A percentile compares a stretch with the other conserved stretches of the same genome.
Evolutionary conservation across 2,888 invertebrate genomes (phyloP).

Genomic region (Diplazon laetatorius): DNA sequence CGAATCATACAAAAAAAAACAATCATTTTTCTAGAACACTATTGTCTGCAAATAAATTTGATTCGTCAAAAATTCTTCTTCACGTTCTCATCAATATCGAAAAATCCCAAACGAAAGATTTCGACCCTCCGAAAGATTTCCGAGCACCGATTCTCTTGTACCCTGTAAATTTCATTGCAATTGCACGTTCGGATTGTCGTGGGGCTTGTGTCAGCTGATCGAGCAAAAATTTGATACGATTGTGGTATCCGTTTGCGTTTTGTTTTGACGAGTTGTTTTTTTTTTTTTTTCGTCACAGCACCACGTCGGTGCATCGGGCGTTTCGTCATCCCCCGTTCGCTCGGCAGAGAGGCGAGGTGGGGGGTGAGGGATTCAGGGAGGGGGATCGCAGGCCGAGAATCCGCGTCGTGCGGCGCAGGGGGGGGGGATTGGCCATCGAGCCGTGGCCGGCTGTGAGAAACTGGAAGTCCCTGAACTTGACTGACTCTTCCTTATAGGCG

Average conservation of each 20-base stretch:
- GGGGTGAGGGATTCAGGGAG: too few species aligned
- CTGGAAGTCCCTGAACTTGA: constrained; percentile 79
- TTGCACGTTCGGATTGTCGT: neutral
- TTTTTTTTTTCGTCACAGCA: too few species aligned
- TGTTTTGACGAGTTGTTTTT: too few species aligned
- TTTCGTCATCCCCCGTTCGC: constrained; percentile 33
- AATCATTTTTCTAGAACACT: too few species aligned
- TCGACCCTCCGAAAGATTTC: too few species aligned
- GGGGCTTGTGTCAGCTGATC: constrained; percentile 32
- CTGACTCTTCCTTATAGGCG: constrained; percentile 77
- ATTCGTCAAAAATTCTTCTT: neutral
- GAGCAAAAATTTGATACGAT: constrained; percentile 19
- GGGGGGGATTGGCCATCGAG: constrained; percentile 24
- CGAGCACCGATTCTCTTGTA: too few species aligned
- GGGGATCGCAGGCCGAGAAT: too few species aligned
- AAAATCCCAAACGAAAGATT: too few species aligned
- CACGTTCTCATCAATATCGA: neutral
- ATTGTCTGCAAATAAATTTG: too few species aligned
- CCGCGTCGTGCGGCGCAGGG: too few species aligned
- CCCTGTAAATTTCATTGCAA: neutral
- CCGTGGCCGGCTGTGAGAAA: constrained; percentile 72
- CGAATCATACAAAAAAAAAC: too few species aligned
- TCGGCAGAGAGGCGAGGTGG: too few species aligned
- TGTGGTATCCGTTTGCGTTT: constrained; percentile 1
- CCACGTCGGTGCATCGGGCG: neutral